Evolutionary conservation across 2,888 invertebrate species (phyloP).

Genomic region (Frankliniella fusca): DNA sequence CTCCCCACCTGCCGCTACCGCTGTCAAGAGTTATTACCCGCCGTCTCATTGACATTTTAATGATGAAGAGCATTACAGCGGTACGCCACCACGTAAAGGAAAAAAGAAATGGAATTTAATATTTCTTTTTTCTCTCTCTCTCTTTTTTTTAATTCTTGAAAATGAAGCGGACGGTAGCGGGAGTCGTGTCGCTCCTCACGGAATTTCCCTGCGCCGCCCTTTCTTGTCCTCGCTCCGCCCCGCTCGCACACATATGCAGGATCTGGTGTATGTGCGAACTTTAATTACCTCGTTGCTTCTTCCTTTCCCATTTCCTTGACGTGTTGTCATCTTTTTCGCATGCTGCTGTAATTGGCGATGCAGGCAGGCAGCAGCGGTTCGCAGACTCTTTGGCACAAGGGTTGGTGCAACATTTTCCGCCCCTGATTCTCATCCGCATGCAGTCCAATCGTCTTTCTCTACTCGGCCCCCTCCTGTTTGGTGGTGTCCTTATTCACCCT

Average conservation of each 20-base stretch:
- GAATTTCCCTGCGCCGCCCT: not conserved
- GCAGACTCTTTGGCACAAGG: not conserved
- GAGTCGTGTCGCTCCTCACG: not conserved
- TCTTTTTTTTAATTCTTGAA: too few relatives aligned
- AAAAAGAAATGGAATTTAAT: not conserved
- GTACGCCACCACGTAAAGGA: not conserved
- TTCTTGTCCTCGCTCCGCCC: not conserved
- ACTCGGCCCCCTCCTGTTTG: too few relatives aligned
- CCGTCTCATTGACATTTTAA: conserved; percentile 15
- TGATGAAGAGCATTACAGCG: not conserved
- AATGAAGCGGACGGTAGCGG: too few relatives aligned
- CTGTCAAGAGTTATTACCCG: not conserved
- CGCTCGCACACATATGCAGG: not conserved
- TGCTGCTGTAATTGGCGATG: not conserved
- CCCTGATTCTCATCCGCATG: not conserved
- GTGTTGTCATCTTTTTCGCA: not conserved
- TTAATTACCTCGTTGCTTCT: not conserved
- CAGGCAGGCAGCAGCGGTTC: not conserved
- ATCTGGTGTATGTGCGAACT: not conserved
- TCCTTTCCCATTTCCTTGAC: not conserved
- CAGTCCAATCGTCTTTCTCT: not conserved
- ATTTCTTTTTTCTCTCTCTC: too few relatives aligned
- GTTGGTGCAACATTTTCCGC: too few relatives aligned
- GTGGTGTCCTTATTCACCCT: not conserved
- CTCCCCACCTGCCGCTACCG: not conserved